phyloP scores from a whole-genome alignment of 64 coral and sea anemone genomes.

The Orbicella faveolata region DNA sequence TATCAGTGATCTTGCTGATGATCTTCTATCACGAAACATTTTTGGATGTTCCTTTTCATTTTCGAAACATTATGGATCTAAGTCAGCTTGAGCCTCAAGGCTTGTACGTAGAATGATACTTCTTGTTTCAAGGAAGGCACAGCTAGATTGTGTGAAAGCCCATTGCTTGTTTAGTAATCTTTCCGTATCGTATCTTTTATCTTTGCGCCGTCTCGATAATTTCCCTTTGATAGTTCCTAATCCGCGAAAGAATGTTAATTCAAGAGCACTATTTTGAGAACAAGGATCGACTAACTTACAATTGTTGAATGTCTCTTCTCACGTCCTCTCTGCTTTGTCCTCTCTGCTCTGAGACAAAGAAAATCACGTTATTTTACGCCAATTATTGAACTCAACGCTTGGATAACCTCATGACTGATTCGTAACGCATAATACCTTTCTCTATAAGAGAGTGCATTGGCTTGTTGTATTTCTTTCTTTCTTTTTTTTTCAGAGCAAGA shows the following conservation, averaged over 20 bases:
- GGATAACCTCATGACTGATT: not conserved
- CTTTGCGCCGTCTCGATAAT: not conserved
- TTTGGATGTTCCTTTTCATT: no score
- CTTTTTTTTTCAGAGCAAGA: no score
- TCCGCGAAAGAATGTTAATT: slow-evolving; percentile 5
- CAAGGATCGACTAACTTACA: not conserved
- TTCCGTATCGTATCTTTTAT: not conserved
- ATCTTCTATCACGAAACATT: no score
- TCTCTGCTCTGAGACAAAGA: no score
- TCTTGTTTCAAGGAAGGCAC: not conserved
- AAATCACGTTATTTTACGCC: no score
- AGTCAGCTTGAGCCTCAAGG: no score
- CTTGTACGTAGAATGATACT: not conserved
- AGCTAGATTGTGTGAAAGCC: not conserved
- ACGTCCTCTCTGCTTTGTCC: no score
- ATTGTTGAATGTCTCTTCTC: not conserved
- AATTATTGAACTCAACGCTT: not conserved
- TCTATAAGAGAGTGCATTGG: no score
- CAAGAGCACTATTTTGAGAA: not conserved
- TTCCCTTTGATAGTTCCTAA: not conserved
- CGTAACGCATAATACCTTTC: no score
- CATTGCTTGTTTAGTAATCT: not conserved
- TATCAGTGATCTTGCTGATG: no score
- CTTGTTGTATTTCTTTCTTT: no score
- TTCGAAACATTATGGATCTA: no score